Evolutionary conservation across 2,113 vertebrate species (phyloP).

Genomic region (Platycercus adscitus): DNA sequence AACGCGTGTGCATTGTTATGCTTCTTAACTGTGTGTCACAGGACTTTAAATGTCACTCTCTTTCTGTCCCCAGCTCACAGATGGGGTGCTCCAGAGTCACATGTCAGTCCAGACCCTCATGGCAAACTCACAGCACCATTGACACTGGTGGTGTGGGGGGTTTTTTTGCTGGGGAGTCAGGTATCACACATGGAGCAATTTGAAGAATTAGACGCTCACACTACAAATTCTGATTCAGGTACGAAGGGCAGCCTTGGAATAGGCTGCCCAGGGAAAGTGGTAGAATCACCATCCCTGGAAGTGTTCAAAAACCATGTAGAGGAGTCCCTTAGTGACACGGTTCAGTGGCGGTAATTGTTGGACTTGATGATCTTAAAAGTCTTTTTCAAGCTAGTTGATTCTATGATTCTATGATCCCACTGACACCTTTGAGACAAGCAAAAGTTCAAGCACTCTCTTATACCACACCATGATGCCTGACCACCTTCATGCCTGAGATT

Average conservation of each 20-base stretch:
- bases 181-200: neutral
- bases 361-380: neutral
- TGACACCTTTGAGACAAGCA: neutral
- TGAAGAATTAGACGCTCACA: neutral
- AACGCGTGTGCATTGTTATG: fast-evolving
- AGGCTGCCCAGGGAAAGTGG: neutral
- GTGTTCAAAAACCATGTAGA: neutral
- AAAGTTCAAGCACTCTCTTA: neutral
- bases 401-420: neutral
- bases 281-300: neutral
- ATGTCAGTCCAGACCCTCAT: fast-evolving
- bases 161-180: fast-evolving
- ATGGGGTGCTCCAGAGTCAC: neutral
- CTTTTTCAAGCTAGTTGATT: neutral
- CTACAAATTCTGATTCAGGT: neutral
- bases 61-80: neutral
- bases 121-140: neutral
- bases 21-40: neutral
- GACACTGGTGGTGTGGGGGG: too few species aligned
- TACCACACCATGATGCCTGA: neutral
- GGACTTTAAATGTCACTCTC: neutral
- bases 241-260: neutral
- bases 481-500: neutral
- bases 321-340: neutral
- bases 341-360: neutral